Base-by-base conservation (phyloP, 2,113 vertebrate genomes). In the Cavia aperea region DNA sequence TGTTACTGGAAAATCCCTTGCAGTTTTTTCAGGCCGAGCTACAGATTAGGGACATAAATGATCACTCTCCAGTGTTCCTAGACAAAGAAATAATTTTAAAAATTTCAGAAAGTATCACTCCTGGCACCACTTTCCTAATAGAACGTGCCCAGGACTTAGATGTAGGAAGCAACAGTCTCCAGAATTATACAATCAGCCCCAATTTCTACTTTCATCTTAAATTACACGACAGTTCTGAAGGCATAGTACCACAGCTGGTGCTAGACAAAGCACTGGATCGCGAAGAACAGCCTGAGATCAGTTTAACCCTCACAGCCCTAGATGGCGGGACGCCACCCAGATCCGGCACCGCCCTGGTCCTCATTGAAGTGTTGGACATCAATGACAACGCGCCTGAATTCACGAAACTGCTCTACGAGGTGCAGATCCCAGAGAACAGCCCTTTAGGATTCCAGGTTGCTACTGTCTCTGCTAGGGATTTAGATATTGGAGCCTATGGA, bases 311-410 rank as follows among this genome's bases (percentile, higher is more conserved):
- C 39, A 98, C 98, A 29, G 99, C 99, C 0, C 86, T 98, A 81
- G 99, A 99, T 51, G 98, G 98, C 4, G 99, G 98, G 2, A 97
- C 94, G 92, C 98, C 98, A 0, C 96, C 96, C 10, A 98, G 96
- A 96, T 98, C 98, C 1, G 98, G 98, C 58, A 98, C 98, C 1
- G 97, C 98, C 13, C 95, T 98, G 31, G 96, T 99, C 95, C 97
- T 92, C 4, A 96, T 99, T 73, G 97, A 92, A 1, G 97, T 99
- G 43, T 95, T 98, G 78, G 99, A 99, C 81, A 97, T 31, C 51
- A 99, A 99, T 92, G 99, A 99, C 95, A 99, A 99, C 24, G n/a
- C 98, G 23, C 99, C 99, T 0, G 86, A 98, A 1, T 99, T 99
- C 90, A 95, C 98, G 23, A 97, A 98, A 29, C 93, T 97, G 0